Conservation (phyloP, 2,888 invertebrate genomes). For the Lagria hirta region DNA sequence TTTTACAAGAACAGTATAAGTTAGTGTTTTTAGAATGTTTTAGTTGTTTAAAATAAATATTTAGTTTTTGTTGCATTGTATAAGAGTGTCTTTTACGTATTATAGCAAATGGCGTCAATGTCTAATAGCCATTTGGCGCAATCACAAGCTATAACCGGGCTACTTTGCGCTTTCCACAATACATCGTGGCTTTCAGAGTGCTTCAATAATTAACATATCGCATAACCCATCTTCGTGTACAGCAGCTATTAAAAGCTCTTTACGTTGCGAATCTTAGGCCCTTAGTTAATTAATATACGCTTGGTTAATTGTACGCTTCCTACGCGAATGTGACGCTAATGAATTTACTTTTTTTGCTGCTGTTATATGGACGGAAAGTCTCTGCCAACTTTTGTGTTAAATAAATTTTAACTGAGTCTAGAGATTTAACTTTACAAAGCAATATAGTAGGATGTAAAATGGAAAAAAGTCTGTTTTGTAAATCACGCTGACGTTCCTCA, state of each 20-base stretch:
- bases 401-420: conserved; percentile 19
- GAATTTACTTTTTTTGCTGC: conserved; percentile 8
- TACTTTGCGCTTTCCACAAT: conserved; percentile 5
- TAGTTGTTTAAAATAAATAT: too few species aligned
- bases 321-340: conserved; percentile 14
- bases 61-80: too few species aligned
- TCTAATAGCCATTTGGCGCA: conserved; percentile 6
- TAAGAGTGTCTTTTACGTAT: too few species aligned
- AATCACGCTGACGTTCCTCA: too few species aligned
- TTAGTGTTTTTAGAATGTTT: too few species aligned
- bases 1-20: too few species aligned
- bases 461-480: too few species aligned
- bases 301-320: conserved; percentile 29
- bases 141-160: conserved; percentile 15
- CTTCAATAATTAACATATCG: conserved; percentile 38
- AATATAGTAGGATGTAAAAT: too few species aligned
- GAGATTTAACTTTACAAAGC: too few species aligned
- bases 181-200: conserved; percentile 9
- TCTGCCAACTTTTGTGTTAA: conserved; percentile 14
- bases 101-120: too few species aligned
- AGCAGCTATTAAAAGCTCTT: conserved; percentile 29
- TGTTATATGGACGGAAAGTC: conserved; percentile 9
- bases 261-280: conserved; percentile 25
- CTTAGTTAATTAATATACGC: conserved; percentile 35
- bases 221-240: conserved; percentile 33